phyloP scores from a whole-genome alignment of 2,797 vertebrate species.

The Acipenser ruthenus region DNA sequence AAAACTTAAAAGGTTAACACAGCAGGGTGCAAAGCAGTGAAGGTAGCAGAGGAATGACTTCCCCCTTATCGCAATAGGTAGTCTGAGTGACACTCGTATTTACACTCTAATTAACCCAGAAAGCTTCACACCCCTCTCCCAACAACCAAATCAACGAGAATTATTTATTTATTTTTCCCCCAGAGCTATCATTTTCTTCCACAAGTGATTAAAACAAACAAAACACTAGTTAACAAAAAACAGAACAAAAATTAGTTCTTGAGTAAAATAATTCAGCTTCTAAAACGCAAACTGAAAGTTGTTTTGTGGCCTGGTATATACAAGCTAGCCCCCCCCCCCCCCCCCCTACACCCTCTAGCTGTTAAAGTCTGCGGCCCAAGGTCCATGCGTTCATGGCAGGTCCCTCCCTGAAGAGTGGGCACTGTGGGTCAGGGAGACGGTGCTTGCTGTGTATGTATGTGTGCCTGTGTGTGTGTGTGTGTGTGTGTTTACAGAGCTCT shows the following conservation, averaged over 20 bases:
- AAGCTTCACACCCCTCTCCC: neutral
- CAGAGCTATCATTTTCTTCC: slow-evolving; percentile 27
- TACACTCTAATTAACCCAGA: slow-evolving; percentile 23
- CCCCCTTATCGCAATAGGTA: slow-evolving; percentile 12
- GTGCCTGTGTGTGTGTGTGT: slow-evolving; percentile 6
- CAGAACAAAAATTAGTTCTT: slow-evolving; percentile 20
- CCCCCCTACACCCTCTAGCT: slow-evolving; percentile 19
- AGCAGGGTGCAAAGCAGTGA: slow-evolving; percentile 32
- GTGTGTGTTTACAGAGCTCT: slow-evolving; percentile 11
- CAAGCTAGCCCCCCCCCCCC: slow-evolving; percentile 36
- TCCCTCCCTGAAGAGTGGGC: slow-evolving; percentile 40
- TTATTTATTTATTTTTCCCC: slow-evolving; percentile 34
- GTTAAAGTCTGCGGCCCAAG: slow-evolving; percentile 5
- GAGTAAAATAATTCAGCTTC: slow-evolving; percentile 51
- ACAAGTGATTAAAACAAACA: slow-evolving; percentile 34
- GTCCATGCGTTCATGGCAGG: slow-evolving; percentile 19
- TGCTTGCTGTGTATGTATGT: neutral
- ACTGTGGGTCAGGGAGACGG: slow-evolving; percentile 43
- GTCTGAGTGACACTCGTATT: slow-evolving; percentile 13
- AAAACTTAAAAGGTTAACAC: neutral
- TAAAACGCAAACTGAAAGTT: slow-evolving; percentile 44
- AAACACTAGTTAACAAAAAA: slow-evolving; percentile 31
- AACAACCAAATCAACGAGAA: slow-evolving; percentile 39
- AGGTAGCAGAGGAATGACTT: slow-evolving; percentile 51
- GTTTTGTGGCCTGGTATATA: slow-evolving; percentile 31